phyloP scores from a whole-genome alignment of 2,797 vertebrate genomes.

The Chlorospingus flavigularis region DNA sequence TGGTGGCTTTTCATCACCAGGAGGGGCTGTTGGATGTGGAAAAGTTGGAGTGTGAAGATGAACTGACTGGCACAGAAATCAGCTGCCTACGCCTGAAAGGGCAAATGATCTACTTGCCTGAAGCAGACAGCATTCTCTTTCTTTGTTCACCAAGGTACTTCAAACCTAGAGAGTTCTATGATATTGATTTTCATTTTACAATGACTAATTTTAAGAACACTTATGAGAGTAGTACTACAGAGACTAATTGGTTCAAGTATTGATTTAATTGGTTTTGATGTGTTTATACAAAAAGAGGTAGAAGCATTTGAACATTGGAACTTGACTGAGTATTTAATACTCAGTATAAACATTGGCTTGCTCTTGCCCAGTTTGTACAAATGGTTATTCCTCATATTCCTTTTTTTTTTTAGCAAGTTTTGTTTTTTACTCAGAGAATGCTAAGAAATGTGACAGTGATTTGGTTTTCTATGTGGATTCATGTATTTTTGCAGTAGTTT shows the following conservation, averaged over 20 bases:
- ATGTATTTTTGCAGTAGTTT: not conserved
- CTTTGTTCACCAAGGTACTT: slow-evolving; percentile 96
- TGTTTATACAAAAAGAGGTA: not conserved
- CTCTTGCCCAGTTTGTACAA: not conserved
- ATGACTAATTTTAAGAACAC: not conserved
- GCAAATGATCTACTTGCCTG: slow-evolving; percentile 98
- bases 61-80: slow-evolving; percentile 94
- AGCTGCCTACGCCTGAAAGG: slow-evolving; percentile 97
- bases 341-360: not conserved
- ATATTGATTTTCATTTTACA: not conserved
- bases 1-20: slow-evolving; percentile 74
- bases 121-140: slow-evolving; percentile 98
- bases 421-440: not conserved
- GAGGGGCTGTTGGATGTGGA: slow-evolving; percentile 96
- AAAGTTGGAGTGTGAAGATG: slow-evolving; percentile 93
- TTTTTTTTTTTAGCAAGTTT: not conserved
- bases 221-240: not conserved
- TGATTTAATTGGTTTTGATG: not conserved
- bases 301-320: not conserved
- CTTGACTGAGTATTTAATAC: not conserved
- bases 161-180: not conserved
- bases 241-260: not conserved
- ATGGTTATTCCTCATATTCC: not conserved
- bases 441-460: not conserved
- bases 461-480: not conserved